Conservation (phyloP, 2,888 invertebrate species). For the Drosophila flavopinicola region DNA sequence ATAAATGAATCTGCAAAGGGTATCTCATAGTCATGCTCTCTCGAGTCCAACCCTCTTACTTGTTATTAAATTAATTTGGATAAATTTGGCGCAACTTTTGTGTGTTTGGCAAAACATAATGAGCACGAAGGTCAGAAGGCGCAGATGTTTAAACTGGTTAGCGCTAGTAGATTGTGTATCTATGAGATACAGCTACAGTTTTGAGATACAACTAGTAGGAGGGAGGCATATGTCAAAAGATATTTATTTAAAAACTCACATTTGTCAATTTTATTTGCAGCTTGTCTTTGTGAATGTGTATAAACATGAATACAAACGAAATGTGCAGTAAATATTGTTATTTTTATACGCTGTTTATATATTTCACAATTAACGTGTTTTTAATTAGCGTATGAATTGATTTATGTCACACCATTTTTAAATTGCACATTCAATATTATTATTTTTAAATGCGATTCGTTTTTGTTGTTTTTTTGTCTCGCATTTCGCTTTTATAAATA, state of each 20-base stretch:
- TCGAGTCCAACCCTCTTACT: background rate
- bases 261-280: constrained; percentile 58
- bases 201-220: constrained; percentile 24
- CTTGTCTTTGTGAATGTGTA: constrained; percentile 48
- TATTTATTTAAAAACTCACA: constrained; percentile 59
- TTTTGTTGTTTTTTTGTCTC: constrained; percentile 19
- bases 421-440: constrained; percentile 56
- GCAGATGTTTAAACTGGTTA: constrained; percentile 46
- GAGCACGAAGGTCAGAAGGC: constrained; percentile 66
- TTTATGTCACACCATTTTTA: constrained; percentile 62
- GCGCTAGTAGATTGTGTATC: constrained; percentile 30
- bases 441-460: constrained; percentile 45
- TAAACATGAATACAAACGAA: constrained; percentile 45
- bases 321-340: constrained; percentile 41
- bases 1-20: too few species aligned
- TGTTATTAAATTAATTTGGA: constrained; percentile 11
- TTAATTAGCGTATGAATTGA: constrained; percentile 70
- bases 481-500: constrained; percentile 47
- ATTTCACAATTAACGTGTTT: constrained; percentile 67
- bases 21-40: background rate
- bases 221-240: constrained; percentile 44
- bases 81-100: constrained; percentile 41
- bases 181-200: constrained; percentile 26
- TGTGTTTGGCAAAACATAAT: constrained; percentile 52
- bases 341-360: constrained; percentile 2